Percentiles rank a stretch among this genome's conserved stretches.
phyloP scores from a whole-genome alignment of 2,888 invertebrate species.

The Dryobotodes eremita region DNA sequence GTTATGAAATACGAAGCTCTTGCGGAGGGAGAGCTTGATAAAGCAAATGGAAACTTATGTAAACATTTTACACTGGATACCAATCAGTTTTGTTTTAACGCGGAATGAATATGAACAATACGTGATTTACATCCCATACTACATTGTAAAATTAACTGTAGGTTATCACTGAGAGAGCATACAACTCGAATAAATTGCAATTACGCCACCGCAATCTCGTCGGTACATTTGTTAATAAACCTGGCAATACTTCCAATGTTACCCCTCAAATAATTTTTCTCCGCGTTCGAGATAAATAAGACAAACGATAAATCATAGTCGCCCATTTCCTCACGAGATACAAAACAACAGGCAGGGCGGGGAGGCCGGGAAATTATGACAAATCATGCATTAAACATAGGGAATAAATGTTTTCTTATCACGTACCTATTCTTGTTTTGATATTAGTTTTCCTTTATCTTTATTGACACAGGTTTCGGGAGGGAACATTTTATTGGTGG shows the following conservation, averaged over 20 bases:
- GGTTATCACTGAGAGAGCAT: constrained; percentile 52
- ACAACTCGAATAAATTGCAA: constrained; percentile 73
- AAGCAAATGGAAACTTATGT: constrained; percentile 38
- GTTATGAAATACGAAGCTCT: constrained; percentile 26
- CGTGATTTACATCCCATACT: constrained; percentile 50
- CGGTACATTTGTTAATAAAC: constrained; percentile 85
- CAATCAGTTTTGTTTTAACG: constrained; percentile 41
- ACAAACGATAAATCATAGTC: constrained; percentile 88
- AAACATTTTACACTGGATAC: constrained; percentile 27
- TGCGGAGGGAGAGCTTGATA: not conserved
- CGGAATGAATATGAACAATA: constrained; percentile 46
- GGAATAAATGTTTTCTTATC: constrained; percentile 91
- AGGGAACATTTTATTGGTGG: constrained; percentile 85
- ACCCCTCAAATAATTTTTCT: constrained; percentile 85
- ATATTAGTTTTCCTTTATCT: constrained; percentile 91
- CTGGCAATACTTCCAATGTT: constrained; percentile 78
- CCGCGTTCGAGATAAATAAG: constrained; percentile 87
- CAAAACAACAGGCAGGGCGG: constrained; percentile 87
- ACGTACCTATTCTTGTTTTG: constrained; percentile 90
- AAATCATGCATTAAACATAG: constrained; percentile 91
- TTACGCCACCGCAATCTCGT: constrained; percentile 77
- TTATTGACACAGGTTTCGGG: constrained; percentile 90
- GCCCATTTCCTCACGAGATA: constrained; percentile 87
- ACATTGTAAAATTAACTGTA: constrained; percentile 52
- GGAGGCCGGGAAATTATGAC: constrained; percentile 90